These are phyloP conservation scores for Perca flavescens DNA, from an alignment of 2,113 vertebrate genomes.

Conservation along the genomic window DNA sequence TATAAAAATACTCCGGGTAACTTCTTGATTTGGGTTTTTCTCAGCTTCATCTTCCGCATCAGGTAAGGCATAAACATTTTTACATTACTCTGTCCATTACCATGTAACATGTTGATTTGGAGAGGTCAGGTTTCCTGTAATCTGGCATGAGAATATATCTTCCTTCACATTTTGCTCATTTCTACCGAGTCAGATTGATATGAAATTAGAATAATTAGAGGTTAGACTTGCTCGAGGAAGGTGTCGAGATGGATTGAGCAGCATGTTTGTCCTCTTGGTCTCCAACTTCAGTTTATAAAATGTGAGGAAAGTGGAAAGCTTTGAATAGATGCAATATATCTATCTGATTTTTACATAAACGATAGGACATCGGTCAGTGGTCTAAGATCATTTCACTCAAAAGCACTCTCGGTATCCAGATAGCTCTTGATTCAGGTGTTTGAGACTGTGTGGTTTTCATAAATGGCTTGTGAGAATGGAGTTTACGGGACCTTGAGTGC, in stretches of 20 bases:
- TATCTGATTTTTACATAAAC: no score
- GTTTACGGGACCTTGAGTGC: no score
- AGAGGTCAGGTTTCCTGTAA: background rate
- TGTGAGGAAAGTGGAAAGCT: no score
- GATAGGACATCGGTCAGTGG: background rate
- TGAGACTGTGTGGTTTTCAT: background rate
- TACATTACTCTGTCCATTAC: background rate
- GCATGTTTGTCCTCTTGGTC: background rate
- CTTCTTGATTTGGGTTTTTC: background rate
- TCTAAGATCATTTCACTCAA: background rate
- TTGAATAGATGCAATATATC: no score
- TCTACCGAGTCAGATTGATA: no score
- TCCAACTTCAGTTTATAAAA: background rate
- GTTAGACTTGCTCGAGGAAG: background rate
- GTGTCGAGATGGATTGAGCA: background rate
- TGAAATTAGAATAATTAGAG: background rate
- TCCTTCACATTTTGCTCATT: background rate
- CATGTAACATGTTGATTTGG: background rate
- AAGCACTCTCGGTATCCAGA: no score
- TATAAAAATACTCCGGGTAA: background rate
- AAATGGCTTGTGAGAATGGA: no score
- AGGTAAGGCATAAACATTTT: constrained; percentile 40
- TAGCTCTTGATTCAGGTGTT: background rate
- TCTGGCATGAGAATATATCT: background rate
- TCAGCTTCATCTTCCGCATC: constrained; percentile 9